Evolutionary conservation across 2,797 vertebrate genomes (phyloP), one percentile per base, ranked within the genome.

Genomic region (Sphenodon punctatus): DNA sequence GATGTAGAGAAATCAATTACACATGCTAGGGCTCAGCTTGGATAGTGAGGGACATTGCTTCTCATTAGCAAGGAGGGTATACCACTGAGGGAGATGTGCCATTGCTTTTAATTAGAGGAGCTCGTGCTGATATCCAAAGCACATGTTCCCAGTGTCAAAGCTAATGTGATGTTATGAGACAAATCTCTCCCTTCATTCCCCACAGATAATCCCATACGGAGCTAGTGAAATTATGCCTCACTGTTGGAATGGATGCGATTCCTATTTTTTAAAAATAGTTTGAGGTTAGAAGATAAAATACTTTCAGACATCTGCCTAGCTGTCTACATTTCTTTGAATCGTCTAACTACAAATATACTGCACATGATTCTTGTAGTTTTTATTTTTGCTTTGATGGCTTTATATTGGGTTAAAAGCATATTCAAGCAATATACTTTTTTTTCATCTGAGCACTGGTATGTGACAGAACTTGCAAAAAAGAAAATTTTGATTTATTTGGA

Each of bases 41-140:
- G 25, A 51, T 22, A n/a, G 34, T 71, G 71, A 58, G 12, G 19
- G n/a, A 56, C 19, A 6, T 15, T 48, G 8, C 64, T 73, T 66
- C 63, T 67, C 59, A 41, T 58, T 66, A 43, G 70, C 11, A 86
- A 78, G 56, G 48, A 32, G n/a, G 67, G 67, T 43, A 60, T 2
- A 23, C 8, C 30, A 25, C 14, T 86, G 42, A 32, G n/a, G 17
- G 70, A 74, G 27, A 46, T 27, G 38, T 75, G 36, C 32, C 66
- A 66, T 81, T 75, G 27, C 4, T 81, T 75, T 74, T 88, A 89
- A 68, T 72, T 80, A 84, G 22, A 56, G 60, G 43, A 59, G 46
- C 34, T 2, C 65, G n/a, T 67, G 36, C 45, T 75, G 78, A 60
- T 80, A 83, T 63, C 75, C 82, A 67, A 90, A 82, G n/a, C 30